A percentile compares a stretch with the other conserved stretches of the same genome.
These are phyloP conservation scores for Phrynocephalus versicolor DNA, from an alignment of 2,113 vertebrate species.

Conservation along the genomic window DNA sequence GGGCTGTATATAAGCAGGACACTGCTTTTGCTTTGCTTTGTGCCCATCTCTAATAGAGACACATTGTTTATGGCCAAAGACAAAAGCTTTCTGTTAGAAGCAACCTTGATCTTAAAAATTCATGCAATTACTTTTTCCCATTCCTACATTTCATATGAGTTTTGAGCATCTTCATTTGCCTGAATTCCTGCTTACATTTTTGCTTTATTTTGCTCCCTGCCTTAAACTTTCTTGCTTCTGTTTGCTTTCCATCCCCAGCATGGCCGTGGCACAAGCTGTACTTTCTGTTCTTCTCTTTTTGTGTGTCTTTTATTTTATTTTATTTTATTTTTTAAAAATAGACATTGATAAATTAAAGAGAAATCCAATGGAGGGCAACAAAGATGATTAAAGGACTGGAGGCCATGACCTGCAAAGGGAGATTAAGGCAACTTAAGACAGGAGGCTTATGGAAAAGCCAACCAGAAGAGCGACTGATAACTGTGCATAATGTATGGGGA, in stretches of 20 bases:
- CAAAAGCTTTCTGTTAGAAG: background rate
- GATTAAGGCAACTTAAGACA: constrained; percentile 57
- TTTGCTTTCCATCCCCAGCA: background rate
- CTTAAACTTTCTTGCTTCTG: background rate
- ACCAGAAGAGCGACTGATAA: constrained; percentile 44
- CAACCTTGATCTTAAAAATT: background rate
- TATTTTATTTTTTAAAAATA: no score
- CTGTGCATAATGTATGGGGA: constrained; percentile 43
- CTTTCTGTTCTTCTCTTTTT: constrained; percentile 18
- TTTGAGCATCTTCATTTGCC: background rate
- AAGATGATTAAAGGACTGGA: constrained; percentile 28
- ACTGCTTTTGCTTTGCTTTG: no score
- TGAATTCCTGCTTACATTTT: background rate
- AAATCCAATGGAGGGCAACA: constrained; percentile 47
- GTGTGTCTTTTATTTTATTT: constrained; percentile 37
- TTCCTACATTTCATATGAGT: background rate
- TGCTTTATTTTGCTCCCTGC: background rate
- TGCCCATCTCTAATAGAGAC: background rate
- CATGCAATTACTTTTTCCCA: constrained; percentile 2
- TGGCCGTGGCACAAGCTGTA: constrained; percentile 34
- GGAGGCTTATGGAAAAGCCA: constrained; percentile 42
- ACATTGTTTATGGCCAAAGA: background rate
- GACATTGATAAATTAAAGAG: constrained; percentile 55
- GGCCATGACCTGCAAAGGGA: constrained; percentile 51
- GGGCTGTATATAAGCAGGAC: no score